Percentiles rank a stretch among this genome's conserved stretches.
These are phyloP conservation scores for Epizoanthus stellaris DNA, from an alignment of 92 coral and sea anemone species.

Conservation along the genomic window DNA sequence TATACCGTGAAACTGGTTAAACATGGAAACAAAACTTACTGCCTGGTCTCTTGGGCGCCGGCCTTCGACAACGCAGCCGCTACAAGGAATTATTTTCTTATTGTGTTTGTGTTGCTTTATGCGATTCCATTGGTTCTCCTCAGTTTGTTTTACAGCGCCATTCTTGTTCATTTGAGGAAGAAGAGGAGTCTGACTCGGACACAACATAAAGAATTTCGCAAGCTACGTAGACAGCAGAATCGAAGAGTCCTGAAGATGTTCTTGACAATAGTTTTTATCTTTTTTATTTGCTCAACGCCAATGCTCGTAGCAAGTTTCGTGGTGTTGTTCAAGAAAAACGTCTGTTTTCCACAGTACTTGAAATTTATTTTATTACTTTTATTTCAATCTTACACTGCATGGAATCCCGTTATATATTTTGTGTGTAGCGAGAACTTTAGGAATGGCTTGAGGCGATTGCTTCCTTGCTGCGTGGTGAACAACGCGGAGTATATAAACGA, in stretches of 20 bases:
- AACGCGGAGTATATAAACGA: neutral
- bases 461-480: neutral
- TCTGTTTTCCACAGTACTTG: slow-evolving; percentile 3
- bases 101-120: neutral
- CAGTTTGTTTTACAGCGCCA: slow-evolving; percentile 9
- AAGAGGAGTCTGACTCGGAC: slow-evolving; percentile 3
- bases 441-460: slow-evolving; percentile 7
- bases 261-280: neutral
- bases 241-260: slow-evolving; percentile 13
- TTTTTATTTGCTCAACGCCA: slow-evolving; percentile 7
- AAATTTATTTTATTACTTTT: neutral
- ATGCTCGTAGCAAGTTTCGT: neutral
- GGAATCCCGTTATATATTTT: slow-evolving; percentile 22
- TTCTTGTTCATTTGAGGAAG: neutral
- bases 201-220: neutral
- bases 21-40: neutral
- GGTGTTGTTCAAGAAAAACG: neutral
- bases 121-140: neutral
- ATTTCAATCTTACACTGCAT: slow-evolving; percentile 6
- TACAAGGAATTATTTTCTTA: slow-evolving; percentile 5
- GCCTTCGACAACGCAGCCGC: slow-evolving; percentile 13
- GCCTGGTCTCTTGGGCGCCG: slow-evolving; percentile 4
- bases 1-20: slow-evolving; percentile 14
- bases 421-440: slow-evolving; percentile 13
- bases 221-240: slow-evolving; percentile 1